Evolutionary conservation across 2,113 vertebrate genomes (phyloP).

Genomic region (Bos javanicus): DNA sequence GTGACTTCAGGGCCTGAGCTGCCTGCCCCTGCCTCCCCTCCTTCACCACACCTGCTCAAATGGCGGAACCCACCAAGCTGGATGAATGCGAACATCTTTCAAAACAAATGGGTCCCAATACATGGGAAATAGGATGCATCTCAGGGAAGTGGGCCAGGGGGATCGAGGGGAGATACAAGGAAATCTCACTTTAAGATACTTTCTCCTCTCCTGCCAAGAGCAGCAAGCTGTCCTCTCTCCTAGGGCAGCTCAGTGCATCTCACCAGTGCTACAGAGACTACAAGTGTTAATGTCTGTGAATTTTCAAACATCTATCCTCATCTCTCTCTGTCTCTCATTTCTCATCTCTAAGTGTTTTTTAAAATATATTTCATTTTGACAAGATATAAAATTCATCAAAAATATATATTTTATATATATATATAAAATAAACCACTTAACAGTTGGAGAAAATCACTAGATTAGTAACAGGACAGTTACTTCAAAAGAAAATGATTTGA

Average conservation of each 20-base stretch:
- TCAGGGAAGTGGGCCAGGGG: background rate
- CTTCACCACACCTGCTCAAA: background rate
- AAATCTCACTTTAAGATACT: slow-evolving; percentile 1
- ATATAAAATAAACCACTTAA: background rate
- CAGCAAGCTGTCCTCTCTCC: slow-evolving; percentile 28
- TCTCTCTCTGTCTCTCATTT: background rate
- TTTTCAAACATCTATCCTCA: background rate
- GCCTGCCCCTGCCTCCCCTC: slow-evolving; percentile 32
- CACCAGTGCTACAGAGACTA: background rate
- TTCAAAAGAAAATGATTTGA: background rate
- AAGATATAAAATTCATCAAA: background rate
- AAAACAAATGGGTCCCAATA: slow-evolving; percentile 52
- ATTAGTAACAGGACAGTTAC: background rate
- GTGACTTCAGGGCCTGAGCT: slow-evolving; percentile 18
- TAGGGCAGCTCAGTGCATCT: slow-evolving; percentile 57
- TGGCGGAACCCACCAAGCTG: background rate
- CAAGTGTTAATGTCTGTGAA: background rate
- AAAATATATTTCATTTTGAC: background rate
- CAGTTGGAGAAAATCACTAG: background rate
- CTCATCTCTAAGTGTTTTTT: background rate
- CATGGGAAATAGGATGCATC: background rate
- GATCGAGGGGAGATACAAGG: background rate
- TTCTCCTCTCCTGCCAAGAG: slow-evolving; percentile 63
- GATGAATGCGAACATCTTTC: slow-evolving; percentile 40
- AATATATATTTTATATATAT: background rate